Conservation (phyloP, 2,888 invertebrate genomes). For the Cinara cedri region DNA sequence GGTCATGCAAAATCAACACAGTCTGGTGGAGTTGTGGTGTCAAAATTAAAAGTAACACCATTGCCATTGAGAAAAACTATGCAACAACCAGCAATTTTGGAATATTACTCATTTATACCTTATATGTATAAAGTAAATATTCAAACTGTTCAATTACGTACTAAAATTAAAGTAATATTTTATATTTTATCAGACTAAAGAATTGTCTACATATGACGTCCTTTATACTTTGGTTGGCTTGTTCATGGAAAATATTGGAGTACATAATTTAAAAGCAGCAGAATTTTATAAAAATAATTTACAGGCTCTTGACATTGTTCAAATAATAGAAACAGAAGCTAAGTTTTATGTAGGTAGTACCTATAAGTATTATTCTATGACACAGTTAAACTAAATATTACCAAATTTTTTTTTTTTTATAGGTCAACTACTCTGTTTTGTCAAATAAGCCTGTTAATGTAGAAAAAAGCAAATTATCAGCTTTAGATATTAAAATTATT, state of each 20-base stretch:
- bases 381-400: not conserved
- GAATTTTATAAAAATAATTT: constrained; percentile 35
- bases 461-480: constrained; percentile 27
- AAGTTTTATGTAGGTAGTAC: constrained; percentile 48
- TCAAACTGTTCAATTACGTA: not conserved
- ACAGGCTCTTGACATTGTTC: constrained; percentile 15
- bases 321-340: constrained; percentile 43
- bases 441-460: constrained; percentile 10
- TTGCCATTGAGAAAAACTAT: constrained; percentile 35
- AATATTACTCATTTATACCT: constrained; percentile 52
- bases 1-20: constrained; percentile 35
- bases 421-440: constrained; percentile 32
- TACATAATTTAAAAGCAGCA: constrained; percentile 6
- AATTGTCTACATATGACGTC: constrained; percentile 38
- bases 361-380: not conserved
- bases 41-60: constrained; percentile 33
- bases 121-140: constrained; percentile 35
- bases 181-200: not conserved
- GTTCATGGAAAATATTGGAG: constrained; percentile 50
- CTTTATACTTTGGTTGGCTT: constrained; percentile 37
- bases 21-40: constrained; percentile 56
- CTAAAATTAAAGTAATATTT: not conserved
- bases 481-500: constrained; percentile 30
- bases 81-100: constrained; percentile 40
- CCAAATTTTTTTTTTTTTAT: not conserved